phyloP scores from a whole-genome alignment of 2,888 invertebrate genomes.

The Cerastoderma edule region DNA sequence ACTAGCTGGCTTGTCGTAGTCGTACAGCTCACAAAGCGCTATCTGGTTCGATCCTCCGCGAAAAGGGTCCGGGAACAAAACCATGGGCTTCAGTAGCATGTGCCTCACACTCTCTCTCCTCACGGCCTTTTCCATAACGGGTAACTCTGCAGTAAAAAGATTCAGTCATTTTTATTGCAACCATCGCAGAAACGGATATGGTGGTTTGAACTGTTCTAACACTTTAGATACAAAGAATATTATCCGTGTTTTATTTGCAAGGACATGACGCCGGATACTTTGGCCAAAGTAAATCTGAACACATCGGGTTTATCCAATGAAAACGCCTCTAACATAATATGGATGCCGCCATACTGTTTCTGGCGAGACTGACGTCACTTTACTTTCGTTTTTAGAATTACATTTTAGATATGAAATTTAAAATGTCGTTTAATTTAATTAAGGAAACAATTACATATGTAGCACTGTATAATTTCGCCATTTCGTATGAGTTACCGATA shows the following conservation, averaged over 20 bases:
- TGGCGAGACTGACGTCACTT: no score
- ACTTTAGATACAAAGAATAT: background rate
- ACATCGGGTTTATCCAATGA: background rate
- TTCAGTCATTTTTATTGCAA: background rate
- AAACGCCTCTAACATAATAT: background rate
- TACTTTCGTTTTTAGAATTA: no score
- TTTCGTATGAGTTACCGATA: no score
- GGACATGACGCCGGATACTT: background rate
- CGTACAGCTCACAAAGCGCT: constrained; percentile 12
- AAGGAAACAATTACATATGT: no score
- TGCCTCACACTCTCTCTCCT: background rate
- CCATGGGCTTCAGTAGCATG: constrained; percentile 9
- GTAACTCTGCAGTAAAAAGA: background rate
- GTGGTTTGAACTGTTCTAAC: background rate
- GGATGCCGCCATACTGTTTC: no score
- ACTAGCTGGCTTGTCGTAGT: background rate
- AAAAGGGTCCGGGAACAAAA: constrained; percentile 13
- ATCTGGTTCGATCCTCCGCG: constrained; percentile 3
- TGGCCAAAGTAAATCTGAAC: background rate
- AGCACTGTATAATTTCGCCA: no score
- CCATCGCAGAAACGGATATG: background rate
- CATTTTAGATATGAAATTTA: no score
- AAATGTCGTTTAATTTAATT: no score
- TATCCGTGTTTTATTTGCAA: background rate
- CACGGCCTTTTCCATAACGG: constrained; percentile 7